A percentile compares a stretch with the other conserved stretches of the same genome.
Evolutionary conservation across 2,113 vertebrate species (phyloP).

Genomic region (Mustela nigripes): DNA sequence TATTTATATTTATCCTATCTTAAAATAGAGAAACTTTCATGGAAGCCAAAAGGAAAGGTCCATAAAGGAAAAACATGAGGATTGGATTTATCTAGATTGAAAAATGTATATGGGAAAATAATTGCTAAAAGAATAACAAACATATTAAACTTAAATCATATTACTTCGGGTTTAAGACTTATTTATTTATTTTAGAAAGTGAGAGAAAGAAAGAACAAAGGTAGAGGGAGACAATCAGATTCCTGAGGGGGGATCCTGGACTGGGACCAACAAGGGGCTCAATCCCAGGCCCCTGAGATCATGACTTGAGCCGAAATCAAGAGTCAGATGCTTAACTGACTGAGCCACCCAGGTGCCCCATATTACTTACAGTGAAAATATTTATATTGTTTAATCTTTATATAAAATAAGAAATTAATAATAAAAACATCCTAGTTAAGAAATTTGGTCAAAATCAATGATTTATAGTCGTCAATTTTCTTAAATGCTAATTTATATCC

Average conservation of each 20-base stretch:
- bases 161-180: neutral
- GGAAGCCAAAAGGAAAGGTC: neutral
- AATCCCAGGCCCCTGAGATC: neutral
- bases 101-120: neutral
- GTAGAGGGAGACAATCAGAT: neutral
- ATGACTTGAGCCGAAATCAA: neutral
- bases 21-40: slow-evolving; percentile 4
- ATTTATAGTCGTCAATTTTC: neutral
- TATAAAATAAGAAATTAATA: neutral
- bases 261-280: neutral
- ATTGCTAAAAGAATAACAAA: neutral
- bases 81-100: neutral
- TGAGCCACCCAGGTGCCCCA: neutral
- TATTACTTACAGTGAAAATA: neutral
- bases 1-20: neutral
- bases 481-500: neutral
- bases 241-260: neutral
- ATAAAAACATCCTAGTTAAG: neutral
- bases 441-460: neutral
- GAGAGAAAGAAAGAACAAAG: neutral
- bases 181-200: neutral
- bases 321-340: neutral
- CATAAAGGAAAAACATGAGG: neutral
- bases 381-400: neutral
- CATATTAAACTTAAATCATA: neutral